These are phyloP conservation scores for Phoeniculus purpureus DNA, from an alignment of 2,797 vertebrate species.

Conservation along the genomic window DNA sequence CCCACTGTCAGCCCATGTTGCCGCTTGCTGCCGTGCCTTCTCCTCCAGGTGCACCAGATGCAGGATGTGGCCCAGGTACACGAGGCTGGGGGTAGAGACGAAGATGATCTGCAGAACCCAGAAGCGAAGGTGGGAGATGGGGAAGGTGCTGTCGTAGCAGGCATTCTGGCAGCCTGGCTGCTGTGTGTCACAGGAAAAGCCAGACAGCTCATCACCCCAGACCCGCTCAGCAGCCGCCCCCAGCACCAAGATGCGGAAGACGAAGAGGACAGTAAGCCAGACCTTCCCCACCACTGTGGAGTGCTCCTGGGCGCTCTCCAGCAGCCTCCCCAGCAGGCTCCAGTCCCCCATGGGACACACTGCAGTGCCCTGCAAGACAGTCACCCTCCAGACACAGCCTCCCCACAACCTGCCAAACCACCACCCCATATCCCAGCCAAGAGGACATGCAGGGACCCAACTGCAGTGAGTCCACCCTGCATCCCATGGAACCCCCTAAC, in stretches of 20 bases:
- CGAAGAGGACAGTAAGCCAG: conserved; percentile 89
- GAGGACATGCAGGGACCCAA: not conserved
- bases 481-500: not conserved
- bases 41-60: conserved; percentile 88
- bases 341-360: conserved; percentile 83
- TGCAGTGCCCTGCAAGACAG: conserved; percentile 22
- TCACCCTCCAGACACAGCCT: not conserved
- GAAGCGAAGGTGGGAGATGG: conserved; percentile 92
- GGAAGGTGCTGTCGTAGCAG: conserved; percentile 90
- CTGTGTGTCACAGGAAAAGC: conserved; percentile 90
- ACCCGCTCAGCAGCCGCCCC: conserved; percentile 87
- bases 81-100: conserved; percentile 88
- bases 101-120: conserved; percentile 96
- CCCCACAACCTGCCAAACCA: rapidly evolving
- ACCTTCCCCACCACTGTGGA: conserved; percentile 91
- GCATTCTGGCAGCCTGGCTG: conserved; percentile 91
- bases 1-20: rapidly evolving
- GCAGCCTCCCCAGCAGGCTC: conserved; percentile 86
- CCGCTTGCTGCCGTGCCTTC: conserved; percentile 78
- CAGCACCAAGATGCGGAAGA: conserved; percentile 88
- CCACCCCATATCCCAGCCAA: rapidly evolving
- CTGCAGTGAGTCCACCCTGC: not conserved
- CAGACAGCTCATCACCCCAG: conserved; percentile 88
- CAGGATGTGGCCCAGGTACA: conserved; percentile 90
- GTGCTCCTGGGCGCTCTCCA: conserved; percentile 90